Evolutionary conservation across 2,888 invertebrate genomes (phyloP), one percentile per base, ranked within the genome.

Genomic region (Plebejus melissa): DNA sequence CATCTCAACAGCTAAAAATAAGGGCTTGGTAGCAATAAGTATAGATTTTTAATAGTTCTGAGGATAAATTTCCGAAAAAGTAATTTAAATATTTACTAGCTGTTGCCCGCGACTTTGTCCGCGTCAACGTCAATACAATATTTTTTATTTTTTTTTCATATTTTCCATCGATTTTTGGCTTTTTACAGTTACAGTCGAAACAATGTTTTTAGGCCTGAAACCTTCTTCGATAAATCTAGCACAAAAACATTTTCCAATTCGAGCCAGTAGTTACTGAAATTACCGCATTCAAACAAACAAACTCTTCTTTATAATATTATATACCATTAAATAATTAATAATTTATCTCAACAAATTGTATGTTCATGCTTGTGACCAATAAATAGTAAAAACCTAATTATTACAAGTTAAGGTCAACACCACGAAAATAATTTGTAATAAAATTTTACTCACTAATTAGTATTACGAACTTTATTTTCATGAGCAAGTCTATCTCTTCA

Each of bases 341-440:
- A 32, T 28, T 60, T 22, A 65, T 65, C 4, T 65, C 7, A 32
- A 28, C 28, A 28, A 60, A 60, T 60, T 32, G 9, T 28, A 4
- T 65, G 13, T 65, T 32, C 65, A 11, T 65, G 65, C 4, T 65
- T 13, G 32, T 65, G 65, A 65, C 32, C 65, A 65, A 65, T 32
- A 32, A 65, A 65, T 65, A 65, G 28, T 65, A 32, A 60, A 60
- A 28, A 60, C 7, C 28, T 65, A 65, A 65, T 65, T 32, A 65
- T 65, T 32, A 65, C 32, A 32, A 9, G 28, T 28, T 32, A 65
- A 65, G 65, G 65, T 65, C 65, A 65, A 65, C 65, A 65, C 32
- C 28, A 65, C 13, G 4, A 65, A 32, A 65, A 32, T 32, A 65
- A 32, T 65, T 60, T 22, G 32, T 65, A 28, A 65, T 7, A 65